Evolutionary conservation across 2,797 vertebrate species (phyloP), one percentile per base, ranked within the genome.

Genomic region (Brachyrhaphis roseni): DNA sequence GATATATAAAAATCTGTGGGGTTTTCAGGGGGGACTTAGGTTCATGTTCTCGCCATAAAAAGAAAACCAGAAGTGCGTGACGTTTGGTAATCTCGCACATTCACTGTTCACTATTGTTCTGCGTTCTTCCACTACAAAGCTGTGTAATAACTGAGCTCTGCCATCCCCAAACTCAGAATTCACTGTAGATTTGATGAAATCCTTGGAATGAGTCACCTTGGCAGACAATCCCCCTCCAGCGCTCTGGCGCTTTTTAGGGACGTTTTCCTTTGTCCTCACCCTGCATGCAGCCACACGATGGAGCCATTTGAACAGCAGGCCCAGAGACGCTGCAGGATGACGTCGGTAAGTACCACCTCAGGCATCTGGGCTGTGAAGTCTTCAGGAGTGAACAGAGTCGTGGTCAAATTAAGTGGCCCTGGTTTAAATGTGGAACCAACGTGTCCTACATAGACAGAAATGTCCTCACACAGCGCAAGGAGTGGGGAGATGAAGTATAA

Each of bases 171-270:
- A 71, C 77, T 84, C 34, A 45, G 20, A 39, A 31, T 66, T 39
- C 8, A 36, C 23, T 51, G n/a, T 1, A 1, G 71, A 76, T 75
- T 72, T 79, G 59, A 84, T 84, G 46, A 75, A 51, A 83, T 76
- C 15, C 6, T 81, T 71, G 66, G 28, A 73, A 59, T 10, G 72
- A 76, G 73, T 87, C 87, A 98, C 97, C 97, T 97, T 90, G 96
- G 96, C 78, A 96, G 96, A 94, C 92, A 96, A 0, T 95, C 92
- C 79, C 96, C 95, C 90, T 96, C 97, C 78, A 96, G 94, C 87
- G 93, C 88, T 97, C 95, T 81, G 46, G 72, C 47, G 77, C 6
- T 91, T 91, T 93, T 96, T 96, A 39, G 97, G 93, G 8, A 95
- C 95, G 55, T 92, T 97, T 49, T 78, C 77, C 10, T 45, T 96